These are phyloP conservation scores for Lerista edwardsae DNA, from an alignment of 2,797 vertebrate genomes.

Conservation along the genomic window DNA sequence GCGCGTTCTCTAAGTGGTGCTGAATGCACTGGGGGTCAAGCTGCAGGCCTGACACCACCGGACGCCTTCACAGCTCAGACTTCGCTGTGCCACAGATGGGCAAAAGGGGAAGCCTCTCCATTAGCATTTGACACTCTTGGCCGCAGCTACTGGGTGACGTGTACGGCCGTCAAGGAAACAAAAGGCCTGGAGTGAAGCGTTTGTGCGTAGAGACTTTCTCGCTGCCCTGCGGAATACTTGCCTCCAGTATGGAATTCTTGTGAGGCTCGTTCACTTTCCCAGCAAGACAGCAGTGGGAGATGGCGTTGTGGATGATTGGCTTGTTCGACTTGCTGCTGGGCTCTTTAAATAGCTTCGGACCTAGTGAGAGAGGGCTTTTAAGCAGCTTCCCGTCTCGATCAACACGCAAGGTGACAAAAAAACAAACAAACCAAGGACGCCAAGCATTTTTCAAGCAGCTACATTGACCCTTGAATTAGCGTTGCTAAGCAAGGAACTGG, in stretches of 20 bases:
- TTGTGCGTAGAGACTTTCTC: not conserved
- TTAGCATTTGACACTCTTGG: not conserved
- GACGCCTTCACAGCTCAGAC: not conserved
- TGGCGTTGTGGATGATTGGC: conserved; percentile 95
- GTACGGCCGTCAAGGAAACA: rapidly evolving
- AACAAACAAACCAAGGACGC: not conserved
- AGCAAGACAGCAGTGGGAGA: conserved; percentile 96
- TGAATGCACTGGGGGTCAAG: not conserved
- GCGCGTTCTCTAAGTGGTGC: not conserved
- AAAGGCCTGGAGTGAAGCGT: not conserved
- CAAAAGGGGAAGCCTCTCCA: not conserved
- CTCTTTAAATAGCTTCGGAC: conserved; percentile 97
- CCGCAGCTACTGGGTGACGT: not conserved
- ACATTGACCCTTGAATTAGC: not conserved
- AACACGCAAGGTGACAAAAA: not conserved
- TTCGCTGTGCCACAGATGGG: not conserved
- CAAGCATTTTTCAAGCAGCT: not conserved
- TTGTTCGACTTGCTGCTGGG: conserved; percentile 98
- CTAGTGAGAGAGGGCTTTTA: conserved; percentile 65
- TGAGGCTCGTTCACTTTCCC: conserved; percentile 96
- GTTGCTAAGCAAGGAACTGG: not conserved
- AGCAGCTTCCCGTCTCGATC: not conserved
- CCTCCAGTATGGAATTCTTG: conserved; percentile 95
- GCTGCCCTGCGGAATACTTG: conserved; percentile 59
- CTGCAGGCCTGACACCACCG: not conserved